Base-by-base conservation (phyloP, 2,113 vertebrate genomes). In the Rhagologus leucostigma region DNA sequence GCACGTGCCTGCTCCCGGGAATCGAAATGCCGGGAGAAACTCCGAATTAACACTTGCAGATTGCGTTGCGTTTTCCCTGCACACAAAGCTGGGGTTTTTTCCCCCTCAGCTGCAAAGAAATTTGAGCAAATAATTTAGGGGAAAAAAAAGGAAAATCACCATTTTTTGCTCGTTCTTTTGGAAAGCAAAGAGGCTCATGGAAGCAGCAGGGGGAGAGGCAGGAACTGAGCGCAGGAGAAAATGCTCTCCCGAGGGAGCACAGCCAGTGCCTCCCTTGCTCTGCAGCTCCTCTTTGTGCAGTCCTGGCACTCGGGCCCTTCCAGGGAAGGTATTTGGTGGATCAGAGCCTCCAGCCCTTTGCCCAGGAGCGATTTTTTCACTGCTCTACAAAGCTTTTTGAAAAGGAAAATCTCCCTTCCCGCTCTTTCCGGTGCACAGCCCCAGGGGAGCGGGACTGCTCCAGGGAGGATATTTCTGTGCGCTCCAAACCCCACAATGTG, bases 391-490 rank as follows among this genome's bases (percentile, higher is more conserved):
- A 80, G 47, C 32, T 13, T 29, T 65, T 20, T 76, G 37, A 19
- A 10, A 68, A n/a, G 47, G 42, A 21, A 19, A 8, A 7, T 29
- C 20, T 42, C n/a, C 74, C 47, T 7, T 29, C 6, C 44, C 2
- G 1, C 11, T 69, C 27, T 24, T 30, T 13, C 39, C 0, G 0
- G 32, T 1, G 6, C 19, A 3, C 10, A 0, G 35, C 60, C 87
- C 80, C 84, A 4, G 70, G 79, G 70, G 81, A 78, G 41, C 8
- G 7, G 35, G 9, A 1, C 19, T 39, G 80, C 91, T 68, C 44
- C 26, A 13, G 55, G 60, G 78, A 87, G 60, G 57, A 15, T 29
- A 35, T 53, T 59, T 49, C 2, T n/a, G 21, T 53, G 55, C 9
- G 33, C 63, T 71, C 73, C 67, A 76, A 59, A 64, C 53, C 26